Percentiles rank a stretch among this genome's conserved stretches.
Evolutionary conservation across 2,797 vertebrate species (phyloP).

Genomic region (Lophotriccus pileatus): DNA sequence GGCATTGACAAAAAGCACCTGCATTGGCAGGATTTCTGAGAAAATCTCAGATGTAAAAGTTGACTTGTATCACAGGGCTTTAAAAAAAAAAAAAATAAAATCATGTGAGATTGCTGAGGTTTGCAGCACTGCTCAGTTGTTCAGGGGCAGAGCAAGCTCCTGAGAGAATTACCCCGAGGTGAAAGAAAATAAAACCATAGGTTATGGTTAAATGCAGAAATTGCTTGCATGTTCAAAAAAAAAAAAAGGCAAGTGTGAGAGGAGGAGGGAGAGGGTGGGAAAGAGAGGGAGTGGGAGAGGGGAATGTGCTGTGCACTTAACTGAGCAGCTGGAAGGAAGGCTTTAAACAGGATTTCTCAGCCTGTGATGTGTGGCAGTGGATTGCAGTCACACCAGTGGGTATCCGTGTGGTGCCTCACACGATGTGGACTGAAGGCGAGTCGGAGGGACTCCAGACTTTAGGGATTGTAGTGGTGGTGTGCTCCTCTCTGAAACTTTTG

Average conservation of each 20-base stretch:
- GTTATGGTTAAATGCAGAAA: slow-evolving; percentile 14
- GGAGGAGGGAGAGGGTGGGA: not conserved
- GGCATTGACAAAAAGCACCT: not conserved
- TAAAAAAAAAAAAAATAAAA: not conserved
- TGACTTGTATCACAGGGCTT: not conserved
- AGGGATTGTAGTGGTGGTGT: slow-evolving; percentile 78
- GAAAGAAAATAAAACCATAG: slow-evolving; percentile 22
- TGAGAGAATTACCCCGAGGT: not conserved
- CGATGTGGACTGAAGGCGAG: slow-evolving; percentile 76
- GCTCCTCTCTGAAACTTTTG: slow-evolving; percentile 80
- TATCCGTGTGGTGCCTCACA: not conserved
- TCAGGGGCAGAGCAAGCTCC: slow-evolving; percentile 1
- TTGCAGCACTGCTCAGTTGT: not conserved
- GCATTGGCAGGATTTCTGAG: not conserved
- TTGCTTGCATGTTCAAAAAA: not conserved
- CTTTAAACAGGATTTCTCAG: slow-evolving; percentile 27
- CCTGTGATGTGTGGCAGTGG: slow-evolving; percentile 7
- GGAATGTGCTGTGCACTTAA: slow-evolving; percentile 32
- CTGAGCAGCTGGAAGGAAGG: slow-evolving; percentile 35
- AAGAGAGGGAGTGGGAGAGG: not conserved
- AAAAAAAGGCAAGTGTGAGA: not conserved
- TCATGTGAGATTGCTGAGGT: not conserved
- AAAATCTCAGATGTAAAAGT: not conserved
- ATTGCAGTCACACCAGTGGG: not conserved
- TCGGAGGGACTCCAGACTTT: slow-evolving; percentile 78